These are phyloP conservation scores for Apis cerana DNA, from an alignment of 1,140 invertebrate species.

Conservation along the genomic window DNA sequence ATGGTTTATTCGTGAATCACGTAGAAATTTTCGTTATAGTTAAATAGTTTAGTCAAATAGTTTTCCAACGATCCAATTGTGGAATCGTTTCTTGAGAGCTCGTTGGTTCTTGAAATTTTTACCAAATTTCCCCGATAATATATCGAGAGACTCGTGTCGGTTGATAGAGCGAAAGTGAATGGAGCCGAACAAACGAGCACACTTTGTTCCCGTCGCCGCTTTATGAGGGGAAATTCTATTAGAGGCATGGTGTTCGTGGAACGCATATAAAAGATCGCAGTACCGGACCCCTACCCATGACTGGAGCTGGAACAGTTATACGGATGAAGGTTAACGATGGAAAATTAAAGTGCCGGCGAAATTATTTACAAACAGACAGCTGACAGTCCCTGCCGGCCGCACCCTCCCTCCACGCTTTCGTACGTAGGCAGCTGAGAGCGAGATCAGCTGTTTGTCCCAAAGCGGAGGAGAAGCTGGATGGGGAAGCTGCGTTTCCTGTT, in stretches of 20 bases:
- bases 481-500: too few species aligned
- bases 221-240: conserved; percentile 40
- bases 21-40: too few species aligned
- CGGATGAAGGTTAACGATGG: conserved; percentile 6
- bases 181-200: conserved; percentile 37
- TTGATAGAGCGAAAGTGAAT: conserved; percentile 45
- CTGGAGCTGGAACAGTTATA: conserved; percentile 18
- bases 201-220: conserved; percentile 52
- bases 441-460: conserved; percentile 16
- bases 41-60: too few species aligned
- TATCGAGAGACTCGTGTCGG: background rate
- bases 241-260: conserved; percentile 21
- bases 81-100: too few species aligned
- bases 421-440: background rate
- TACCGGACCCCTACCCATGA: conserved; percentile 15
- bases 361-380: conserved; percentile 40
- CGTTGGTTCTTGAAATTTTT: too few species aligned
- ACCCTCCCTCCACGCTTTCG: too few species aligned
- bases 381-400: too few species aligned
- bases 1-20: too few species aligned
- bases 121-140: too few species aligned
- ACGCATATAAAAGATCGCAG: conserved; percentile 43
- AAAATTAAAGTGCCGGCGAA: conserved; percentile 30
- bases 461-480: background rate
- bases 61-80: too few species aligned